A percentile compares a stretch with the other conserved stretches of the same genome.
These are phyloP conservation scores for Seriola dumerili DNA, from an alignment of 2,113 vertebrate species.

Conservation along the genomic window DNA sequence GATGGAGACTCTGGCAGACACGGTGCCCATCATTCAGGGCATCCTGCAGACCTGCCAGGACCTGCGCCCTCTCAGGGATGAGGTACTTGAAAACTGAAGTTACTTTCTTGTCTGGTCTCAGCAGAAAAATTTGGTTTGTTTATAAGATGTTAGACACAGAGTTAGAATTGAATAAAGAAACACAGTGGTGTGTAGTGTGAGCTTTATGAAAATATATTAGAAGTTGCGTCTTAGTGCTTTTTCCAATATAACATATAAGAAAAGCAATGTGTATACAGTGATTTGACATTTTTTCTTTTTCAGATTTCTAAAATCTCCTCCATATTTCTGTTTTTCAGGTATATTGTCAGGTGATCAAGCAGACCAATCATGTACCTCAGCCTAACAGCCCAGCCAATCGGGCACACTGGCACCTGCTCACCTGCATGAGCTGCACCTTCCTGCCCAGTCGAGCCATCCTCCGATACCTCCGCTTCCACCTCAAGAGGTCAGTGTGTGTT, in stretches of 20 bases:
- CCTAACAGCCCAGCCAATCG: slow-evolving; percentile 90
- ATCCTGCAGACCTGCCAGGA: slow-evolving; percentile 96
- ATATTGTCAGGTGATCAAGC: slow-evolving; percentile 95
- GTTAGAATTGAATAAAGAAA: too few relatives aligned
- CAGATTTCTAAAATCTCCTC: background rate
- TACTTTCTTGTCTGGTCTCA: background rate
- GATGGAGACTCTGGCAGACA: slow-evolving; percentile 92
- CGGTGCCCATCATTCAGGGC: slow-evolving; percentile 94
- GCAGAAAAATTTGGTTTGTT: background rate
- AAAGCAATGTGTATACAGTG: background rate
- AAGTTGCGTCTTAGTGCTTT: too few relatives aligned
- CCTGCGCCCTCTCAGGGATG: slow-evolving; percentile 91
- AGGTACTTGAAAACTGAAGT: slow-evolving; percentile 69
- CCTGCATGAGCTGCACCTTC: slow-evolving; percentile 95
- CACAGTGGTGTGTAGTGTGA: too few relatives aligned
- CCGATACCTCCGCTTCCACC: slow-evolving; percentile 93
- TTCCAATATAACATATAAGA: too few relatives aligned
- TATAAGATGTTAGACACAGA: background rate
- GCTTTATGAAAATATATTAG: too few relatives aligned
- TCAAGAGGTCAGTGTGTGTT: slow-evolving; percentile 86
- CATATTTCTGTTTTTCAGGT: slow-evolving; percentile 72
- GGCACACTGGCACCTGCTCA: slow-evolving; percentile 93
- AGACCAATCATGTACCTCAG: slow-evolving; percentile 94
- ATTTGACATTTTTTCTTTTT: background rate
- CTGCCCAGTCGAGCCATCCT: slow-evolving; percentile 91